These are phyloP conservation scores for Podargus strigoides DNA, from an alignment of 2,797 vertebrate species.

Conservation along the genomic window DNA sequence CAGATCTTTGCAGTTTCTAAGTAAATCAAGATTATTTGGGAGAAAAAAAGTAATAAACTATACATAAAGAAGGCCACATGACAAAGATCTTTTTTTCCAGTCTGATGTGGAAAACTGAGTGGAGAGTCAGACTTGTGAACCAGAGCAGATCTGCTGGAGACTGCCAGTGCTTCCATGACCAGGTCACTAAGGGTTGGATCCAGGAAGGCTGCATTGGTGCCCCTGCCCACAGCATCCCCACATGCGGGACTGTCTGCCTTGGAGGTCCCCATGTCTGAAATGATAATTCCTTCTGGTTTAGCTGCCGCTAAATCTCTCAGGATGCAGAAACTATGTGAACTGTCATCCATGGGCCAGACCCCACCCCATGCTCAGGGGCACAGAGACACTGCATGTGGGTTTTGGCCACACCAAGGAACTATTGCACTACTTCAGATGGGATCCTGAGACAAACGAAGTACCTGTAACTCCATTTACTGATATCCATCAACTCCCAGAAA, in stretches of 20 bases:
- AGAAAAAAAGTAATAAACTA: background rate
- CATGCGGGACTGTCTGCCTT: background rate
- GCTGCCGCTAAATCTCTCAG: background rate
- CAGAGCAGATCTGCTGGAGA: background rate
- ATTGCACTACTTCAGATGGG: background rate
- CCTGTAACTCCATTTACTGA: background rate
- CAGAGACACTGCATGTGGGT: accelerated
- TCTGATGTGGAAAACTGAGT: background rate
- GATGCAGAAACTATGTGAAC: background rate
- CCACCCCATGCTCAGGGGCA: background rate
- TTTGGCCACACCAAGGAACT: background rate
- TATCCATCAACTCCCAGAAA: background rate
- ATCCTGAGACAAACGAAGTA: background rate
- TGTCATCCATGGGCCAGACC: background rate
- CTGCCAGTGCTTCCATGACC: background rate
- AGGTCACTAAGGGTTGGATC: background rate
- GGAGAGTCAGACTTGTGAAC: background rate
- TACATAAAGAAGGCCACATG: background rate
- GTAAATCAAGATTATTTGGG: background rate
- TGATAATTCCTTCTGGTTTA: background rate
- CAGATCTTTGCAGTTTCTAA: background rate
- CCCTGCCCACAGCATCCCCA: background rate
- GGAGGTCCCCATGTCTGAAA: background rate
- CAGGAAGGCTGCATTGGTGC: background rate
- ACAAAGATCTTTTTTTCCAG: background rate